phyloP scores from a whole-genome alignment of 2,888 invertebrate species.

The Cataglyphis albicans region DNA sequence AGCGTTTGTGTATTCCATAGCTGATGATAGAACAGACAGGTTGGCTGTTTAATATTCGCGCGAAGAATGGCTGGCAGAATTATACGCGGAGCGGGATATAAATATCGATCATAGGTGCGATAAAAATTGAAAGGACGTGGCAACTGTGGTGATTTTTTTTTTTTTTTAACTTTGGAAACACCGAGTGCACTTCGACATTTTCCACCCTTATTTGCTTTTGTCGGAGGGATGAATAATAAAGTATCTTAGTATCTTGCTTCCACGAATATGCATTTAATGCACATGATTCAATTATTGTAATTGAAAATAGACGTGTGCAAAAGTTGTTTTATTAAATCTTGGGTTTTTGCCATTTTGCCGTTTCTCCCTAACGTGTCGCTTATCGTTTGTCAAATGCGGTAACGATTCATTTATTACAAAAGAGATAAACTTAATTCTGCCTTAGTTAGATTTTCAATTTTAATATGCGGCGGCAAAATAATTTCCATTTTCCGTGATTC shows the following conservation, averaged over 20 bases:
- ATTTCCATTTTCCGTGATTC: conserved; percentile 14
- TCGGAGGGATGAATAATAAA: conserved; percentile 1
- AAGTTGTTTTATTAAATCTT: conserved; percentile 24
- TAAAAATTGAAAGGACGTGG: conserved; percentile 32
- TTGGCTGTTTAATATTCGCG: conserved; percentile 38
- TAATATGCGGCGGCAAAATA: conserved; percentile 16
- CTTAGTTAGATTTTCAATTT: neutral
- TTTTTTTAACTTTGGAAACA: neutral
- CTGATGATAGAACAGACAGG: neutral
- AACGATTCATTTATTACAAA: neutral
- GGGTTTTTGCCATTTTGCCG: neutral
- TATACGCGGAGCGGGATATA: conserved; percentile 29
- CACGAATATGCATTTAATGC: neutral
- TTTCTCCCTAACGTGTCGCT: neutral
- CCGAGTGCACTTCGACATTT: neutral
- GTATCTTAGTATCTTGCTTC: neutral
- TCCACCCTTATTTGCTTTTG: neutral
- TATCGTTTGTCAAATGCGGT: neutral
- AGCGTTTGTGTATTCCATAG: conserved; percentile 17
- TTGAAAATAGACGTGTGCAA: neutral
- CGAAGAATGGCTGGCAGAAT: conserved; percentile 19
- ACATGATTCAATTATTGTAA: conserved; percentile 17
- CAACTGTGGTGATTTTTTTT: neutral
- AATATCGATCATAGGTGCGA: conserved; percentile 48
- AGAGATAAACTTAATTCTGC: neutral